phyloP scores from a whole-genome alignment of 2,113 vertebrate species.

The Alexandromys fortis region DNA sequence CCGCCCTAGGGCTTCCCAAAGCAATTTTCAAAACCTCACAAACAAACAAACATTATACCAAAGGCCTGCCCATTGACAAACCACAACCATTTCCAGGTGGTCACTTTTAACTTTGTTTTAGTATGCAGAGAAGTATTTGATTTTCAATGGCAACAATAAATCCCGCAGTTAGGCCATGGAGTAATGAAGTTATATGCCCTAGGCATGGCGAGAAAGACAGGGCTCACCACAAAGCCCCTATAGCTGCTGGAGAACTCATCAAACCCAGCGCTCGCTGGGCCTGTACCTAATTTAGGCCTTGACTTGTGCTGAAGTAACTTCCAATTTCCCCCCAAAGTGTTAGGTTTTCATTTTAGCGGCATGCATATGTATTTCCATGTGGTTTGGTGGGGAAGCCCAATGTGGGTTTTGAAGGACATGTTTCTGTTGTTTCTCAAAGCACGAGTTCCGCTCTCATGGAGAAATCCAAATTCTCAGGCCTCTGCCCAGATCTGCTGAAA shows the following conservation, averaged over 20 bases:
- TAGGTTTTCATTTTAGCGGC: slow-evolving; percentile 3
- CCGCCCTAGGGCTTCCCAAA: slow-evolving; percentile 72
- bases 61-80: slow-evolving; percentile 64
- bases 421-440: not conserved
- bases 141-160: slow-evolving; percentile 72
- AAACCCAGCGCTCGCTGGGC: not conserved
- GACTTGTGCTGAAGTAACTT: not conserved
- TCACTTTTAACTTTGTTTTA: slow-evolving; percentile 68
- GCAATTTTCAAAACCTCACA: slow-evolving; percentile 78
- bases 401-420: not conserved
- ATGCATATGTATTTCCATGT: not conserved
- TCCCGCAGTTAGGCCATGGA: slow-evolving; percentile 17
- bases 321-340: not conserved
- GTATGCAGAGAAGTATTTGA: slow-evolving; percentile 53
- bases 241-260: not conserved
- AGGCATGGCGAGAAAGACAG: slow-evolving; percentile 21
- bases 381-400: not conserved
- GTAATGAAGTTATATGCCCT: slow-evolving; percentile 12
- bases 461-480: slow-evolving; percentile 21
- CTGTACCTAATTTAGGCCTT: not conserved
- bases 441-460: not conserved
- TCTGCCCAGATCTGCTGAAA: not conserved
- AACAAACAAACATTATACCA: slow-evolving; percentile 76
- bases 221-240: slow-evolving; percentile 42
- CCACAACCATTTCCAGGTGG: slow-evolving; percentile 45